Evolutionary conservation across 2,113 vertebrate genomes (phyloP).

Genomic region (Orcinus orca): DNA sequence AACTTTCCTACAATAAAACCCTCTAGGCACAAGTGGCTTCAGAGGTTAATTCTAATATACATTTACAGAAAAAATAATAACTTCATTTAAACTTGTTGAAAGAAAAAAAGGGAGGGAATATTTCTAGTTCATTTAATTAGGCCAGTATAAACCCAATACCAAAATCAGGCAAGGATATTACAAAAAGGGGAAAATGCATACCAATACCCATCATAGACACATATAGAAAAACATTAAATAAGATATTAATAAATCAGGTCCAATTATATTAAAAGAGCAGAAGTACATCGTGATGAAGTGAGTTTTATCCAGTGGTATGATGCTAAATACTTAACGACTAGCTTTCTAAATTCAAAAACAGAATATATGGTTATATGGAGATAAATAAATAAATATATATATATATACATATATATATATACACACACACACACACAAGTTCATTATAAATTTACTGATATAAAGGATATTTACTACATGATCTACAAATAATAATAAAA

Average conservation of each 20-base stretch:
- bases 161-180: background rate
- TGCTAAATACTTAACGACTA: background rate
- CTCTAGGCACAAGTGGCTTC: background rate
- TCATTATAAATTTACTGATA: background rate
- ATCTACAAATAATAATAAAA: background rate
- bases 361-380: background rate
- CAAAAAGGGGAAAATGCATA: background rate
- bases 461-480: background rate
- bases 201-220: background rate
- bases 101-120: background rate
- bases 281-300: background rate
- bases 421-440: background rate
- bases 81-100: background rate
- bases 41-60: background rate
- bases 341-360: background rate
- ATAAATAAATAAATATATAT: background rate
- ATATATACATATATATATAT: accelerated
- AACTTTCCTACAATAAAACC: background rate
- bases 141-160: background rate
- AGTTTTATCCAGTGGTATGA: background rate
- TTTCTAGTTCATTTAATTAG: background rate
- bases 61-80: background rate
- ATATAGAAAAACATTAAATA: background rate
- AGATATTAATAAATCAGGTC: background rate
- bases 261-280: background rate